phyloP scores from a whole-genome alignment of 2,113 vertebrate species.

The Syrrhaptes paradoxus region DNA sequence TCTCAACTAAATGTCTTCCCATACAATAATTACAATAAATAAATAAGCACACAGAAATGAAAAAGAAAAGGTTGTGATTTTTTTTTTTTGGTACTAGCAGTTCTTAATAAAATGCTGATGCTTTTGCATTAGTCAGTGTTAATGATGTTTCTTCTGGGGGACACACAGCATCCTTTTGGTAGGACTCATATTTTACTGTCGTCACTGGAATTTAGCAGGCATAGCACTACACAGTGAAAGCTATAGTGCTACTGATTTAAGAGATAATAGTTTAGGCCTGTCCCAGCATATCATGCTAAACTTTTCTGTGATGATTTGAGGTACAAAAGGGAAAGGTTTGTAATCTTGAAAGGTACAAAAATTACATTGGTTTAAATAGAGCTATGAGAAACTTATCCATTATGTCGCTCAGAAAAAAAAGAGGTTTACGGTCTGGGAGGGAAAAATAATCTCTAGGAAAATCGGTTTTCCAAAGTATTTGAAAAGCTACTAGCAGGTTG shows the following conservation, averaged over 20 bases:
- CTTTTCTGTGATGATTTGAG: not conserved
- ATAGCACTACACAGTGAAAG: not conserved
- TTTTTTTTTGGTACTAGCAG: not conserved
- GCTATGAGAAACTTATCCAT: not conserved
- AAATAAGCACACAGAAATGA: not conserved
- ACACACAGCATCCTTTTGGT: not conserved
- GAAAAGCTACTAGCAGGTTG: not conserved
- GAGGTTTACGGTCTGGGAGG: not conserved
- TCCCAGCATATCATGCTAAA: not conserved
- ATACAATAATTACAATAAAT: not conserved
- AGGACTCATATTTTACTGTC: not conserved
- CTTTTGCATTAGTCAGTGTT: not conserved
- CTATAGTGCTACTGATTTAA: not conserved
- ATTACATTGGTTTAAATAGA: not conserved
- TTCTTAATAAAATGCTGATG: not conserved
- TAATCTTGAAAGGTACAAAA: not conserved
- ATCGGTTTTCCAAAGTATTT: not conserved
- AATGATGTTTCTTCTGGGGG: not conserved
- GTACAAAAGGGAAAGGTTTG: not conserved
- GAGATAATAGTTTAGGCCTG: not conserved
- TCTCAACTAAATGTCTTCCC: not conserved
- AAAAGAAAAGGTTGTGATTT: not conserved
- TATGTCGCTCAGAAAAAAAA: not conserved
- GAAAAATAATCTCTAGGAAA: conserved; percentile 10
- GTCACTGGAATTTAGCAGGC: not conserved